Evolutionary conservation across 1,140 invertebrate species (phyloP).

Genomic region (Dolichoris vasculosae): DNA sequence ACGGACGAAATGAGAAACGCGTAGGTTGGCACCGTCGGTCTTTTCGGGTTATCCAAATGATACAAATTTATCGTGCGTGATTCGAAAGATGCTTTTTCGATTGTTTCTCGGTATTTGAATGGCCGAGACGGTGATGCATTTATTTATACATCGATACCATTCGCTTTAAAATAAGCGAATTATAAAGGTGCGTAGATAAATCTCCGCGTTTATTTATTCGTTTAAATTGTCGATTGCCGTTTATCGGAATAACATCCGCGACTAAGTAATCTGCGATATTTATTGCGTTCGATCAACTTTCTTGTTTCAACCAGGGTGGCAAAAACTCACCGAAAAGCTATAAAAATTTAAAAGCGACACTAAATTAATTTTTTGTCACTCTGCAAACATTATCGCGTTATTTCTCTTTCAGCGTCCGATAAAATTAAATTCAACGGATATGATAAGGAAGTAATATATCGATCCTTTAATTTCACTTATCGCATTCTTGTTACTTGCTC

Average conservation of each 20-base stretch:
- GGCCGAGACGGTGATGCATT: too few relatives aligned
- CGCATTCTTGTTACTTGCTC: not conserved
- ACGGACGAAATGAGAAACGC: not conserved
- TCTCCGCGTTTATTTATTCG: not conserved
- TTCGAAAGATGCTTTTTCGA: too few relatives aligned
- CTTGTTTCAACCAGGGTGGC: not conserved
- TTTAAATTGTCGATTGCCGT: not conserved
- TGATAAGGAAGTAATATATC: conserved; percentile 1
- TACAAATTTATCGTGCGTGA: not conserved
- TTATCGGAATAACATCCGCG: not conserved
- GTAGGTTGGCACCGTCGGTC: not conserved
- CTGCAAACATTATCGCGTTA: not conserved
- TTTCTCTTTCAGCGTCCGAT: not conserved
- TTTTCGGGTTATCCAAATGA: not conserved
- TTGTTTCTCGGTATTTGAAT: too few relatives aligned
- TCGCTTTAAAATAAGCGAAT: too few relatives aligned
- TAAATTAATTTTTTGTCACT: not conserved
- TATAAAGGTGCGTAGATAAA: not conserved
- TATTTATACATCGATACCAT: too few relatives aligned
- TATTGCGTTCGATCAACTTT: not conserved
- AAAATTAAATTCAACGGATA: not conserved
- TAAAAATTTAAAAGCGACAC: not conserved
- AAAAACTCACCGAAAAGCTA: not conserved
- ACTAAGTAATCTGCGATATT: not conserved
- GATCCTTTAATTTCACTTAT: conserved; percentile 15